A percentile compares a stretch with the other conserved stretches of the same genome.
These are phyloP conservation scores for Furcula furcula DNA, from an alignment of 2,888 invertebrate genomes.

Conservation along the genomic window DNA sequence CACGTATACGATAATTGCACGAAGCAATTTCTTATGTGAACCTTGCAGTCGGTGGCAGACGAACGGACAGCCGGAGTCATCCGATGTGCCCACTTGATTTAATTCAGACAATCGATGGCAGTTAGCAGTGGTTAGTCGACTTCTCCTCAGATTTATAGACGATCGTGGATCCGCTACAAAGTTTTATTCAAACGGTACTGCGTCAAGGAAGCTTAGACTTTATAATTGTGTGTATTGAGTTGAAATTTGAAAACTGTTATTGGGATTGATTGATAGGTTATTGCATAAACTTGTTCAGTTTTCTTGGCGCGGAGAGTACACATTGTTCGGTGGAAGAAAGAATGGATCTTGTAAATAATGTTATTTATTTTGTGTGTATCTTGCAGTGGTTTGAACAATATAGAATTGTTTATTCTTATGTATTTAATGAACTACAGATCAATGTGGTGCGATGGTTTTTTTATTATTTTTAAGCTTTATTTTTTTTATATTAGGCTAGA, in stretches of 20 bases:
- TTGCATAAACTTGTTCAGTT: neutral
- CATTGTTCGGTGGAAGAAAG: slow-evolving; percentile 2
- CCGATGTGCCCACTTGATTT: slow-evolving; percentile 62
- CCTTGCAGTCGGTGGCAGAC: slow-evolving; percentile 36
- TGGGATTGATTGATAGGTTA: neutral
- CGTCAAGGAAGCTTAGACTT: neutral
- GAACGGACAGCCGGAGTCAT: slow-evolving; percentile 40
- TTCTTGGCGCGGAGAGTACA: neutral
- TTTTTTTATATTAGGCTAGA: too few species aligned
- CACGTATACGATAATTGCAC: slow-evolving; percentile 1
- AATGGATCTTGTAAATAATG: slow-evolving; percentile 1
- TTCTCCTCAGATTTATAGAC: slow-evolving; percentile 22
- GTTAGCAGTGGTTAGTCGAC: slow-evolving; percentile 21
- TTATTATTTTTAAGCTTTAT: too few species aligned
- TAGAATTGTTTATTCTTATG: neutral
- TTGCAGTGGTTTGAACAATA: neutral
- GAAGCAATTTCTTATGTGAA: slow-evolving; percentile 2
- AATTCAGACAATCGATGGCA: slow-evolving; percentile 62
- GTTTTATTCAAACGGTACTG: neutral
- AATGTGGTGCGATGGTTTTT: too few species aligned
- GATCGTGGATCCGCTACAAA: slow-evolving; percentile 1
- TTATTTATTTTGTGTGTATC: neutral
- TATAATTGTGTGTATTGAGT: neutral
- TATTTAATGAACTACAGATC: too few species aligned
- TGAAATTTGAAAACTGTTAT: neutral